phyloP scores from a whole-genome alignment of 2,888 invertebrate species.

The Oscheius sp. region DNA sequence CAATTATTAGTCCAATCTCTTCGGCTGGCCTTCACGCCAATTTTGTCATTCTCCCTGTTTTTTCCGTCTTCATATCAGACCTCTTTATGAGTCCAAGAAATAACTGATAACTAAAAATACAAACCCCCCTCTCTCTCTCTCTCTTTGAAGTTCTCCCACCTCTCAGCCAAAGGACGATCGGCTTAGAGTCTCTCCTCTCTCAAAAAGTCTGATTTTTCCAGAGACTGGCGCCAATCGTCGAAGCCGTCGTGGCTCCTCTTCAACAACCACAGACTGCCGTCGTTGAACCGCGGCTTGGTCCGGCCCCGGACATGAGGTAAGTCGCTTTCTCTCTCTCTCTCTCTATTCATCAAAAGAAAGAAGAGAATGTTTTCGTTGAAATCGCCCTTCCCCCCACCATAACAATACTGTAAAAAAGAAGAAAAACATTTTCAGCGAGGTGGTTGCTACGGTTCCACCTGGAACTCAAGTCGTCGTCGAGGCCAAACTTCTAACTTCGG shows the following conservation, averaged over 20 bases:
- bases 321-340: background rate
- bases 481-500: slow-evolving; percentile 67
- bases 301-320: slow-evolving; percentile 13
- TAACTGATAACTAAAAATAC: background rate
- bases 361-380: background rate
- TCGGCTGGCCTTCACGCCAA: background rate
- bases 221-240: slow-evolving; percentile 23
- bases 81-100: background rate
- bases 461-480: slow-evolving; percentile 69
- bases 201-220: background rate
- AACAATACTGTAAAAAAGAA: background rate
- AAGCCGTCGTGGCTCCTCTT: slow-evolving; percentile 17
- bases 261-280: slow-evolving; percentile 6
- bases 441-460: slow-evolving; percentile 58
- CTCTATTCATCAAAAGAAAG: too few species aligned
- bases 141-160: slow-evolving; percentile 25
- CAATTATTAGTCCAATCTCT: background rate
- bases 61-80: background rate
- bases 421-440: slow-evolving; percentile 32
- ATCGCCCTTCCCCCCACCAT: background rate
- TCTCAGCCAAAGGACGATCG: background rate
- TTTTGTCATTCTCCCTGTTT: background rate
- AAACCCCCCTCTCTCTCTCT: slow-evolving; percentile 34
- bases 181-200: slow-evolving; percentile 20
- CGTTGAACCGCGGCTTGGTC: slow-evolving; percentile 12